Conservation (phyloP, 2,113 vertebrate genomes). For the Actinemys pallida region DNA sequence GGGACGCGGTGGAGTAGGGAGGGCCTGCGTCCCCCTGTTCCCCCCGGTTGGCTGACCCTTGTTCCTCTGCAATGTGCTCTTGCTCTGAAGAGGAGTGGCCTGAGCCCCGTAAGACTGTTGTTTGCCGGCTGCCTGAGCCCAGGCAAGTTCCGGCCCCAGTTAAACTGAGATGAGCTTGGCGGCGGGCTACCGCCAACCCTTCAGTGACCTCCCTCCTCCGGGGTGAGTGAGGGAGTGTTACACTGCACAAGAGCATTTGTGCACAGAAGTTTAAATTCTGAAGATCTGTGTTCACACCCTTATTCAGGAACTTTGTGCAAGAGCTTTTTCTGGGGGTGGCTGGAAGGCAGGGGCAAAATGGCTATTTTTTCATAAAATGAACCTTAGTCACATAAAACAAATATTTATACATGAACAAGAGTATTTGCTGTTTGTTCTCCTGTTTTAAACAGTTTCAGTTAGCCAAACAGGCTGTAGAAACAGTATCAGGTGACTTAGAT, state of each 20-base stretch:
- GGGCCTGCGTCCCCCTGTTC: accelerated
- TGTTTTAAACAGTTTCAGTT: not conserved
- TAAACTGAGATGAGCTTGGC: too few relatives aligned
- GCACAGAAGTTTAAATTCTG: not conserved
- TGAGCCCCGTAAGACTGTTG: too few relatives aligned
- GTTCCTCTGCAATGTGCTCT: too few relatives aligned
- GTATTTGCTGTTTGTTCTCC: not conserved
- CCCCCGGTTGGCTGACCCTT: too few relatives aligned
- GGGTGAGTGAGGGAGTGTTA: too few relatives aligned
- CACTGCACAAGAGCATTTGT: not conserved
- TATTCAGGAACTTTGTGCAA: not conserved
- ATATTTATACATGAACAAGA: not conserved
- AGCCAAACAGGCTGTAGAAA: not conserved
- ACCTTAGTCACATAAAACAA: not conserved
- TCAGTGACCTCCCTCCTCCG: too few relatives aligned
- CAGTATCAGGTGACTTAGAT: not conserved
- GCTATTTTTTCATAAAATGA: not conserved
- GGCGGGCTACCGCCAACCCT: too few relatives aligned
- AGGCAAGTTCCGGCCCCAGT: too few relatives aligned
- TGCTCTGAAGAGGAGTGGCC: too few relatives aligned
- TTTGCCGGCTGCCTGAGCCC: too few relatives aligned
- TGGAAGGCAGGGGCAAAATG: not conserved
- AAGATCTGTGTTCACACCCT: slow-evolving; percentile 8
- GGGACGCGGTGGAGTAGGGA: too few relatives aligned
- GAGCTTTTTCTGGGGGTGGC: slow-evolving; percentile 6